Conservation (phyloP, 2,888 invertebrate species). For the Steinernema hermaphroditum region DNA sequence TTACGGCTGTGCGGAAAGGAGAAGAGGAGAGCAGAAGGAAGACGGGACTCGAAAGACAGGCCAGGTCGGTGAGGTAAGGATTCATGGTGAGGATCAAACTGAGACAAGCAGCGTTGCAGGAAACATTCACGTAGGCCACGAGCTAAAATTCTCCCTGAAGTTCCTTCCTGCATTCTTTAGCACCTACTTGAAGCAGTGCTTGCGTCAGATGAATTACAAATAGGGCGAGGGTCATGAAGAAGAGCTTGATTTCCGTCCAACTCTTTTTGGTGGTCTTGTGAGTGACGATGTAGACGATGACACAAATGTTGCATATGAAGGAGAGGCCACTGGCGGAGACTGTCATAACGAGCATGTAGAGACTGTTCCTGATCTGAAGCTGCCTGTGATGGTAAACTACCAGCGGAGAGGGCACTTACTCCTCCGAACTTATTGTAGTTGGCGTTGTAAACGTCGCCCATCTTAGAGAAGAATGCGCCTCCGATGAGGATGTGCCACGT, state of each 20-base stretch:
- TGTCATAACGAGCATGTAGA: not conserved
- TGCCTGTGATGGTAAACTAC: not conserved
- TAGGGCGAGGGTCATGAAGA: not conserved
- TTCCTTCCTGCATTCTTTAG: too few species aligned
- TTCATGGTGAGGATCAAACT: too few species aligned
- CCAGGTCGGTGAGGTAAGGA: too few species aligned
- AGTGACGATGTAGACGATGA: not conserved
- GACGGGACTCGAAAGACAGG: too few species aligned
- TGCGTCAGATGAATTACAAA: not conserved
- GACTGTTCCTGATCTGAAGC: not conserved
- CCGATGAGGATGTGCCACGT: not conserved
- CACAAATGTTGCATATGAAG: not conserved
- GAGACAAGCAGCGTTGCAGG: too few species aligned
- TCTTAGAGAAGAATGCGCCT: not conserved
- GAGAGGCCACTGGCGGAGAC: not conserved
- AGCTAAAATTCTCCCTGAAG: too few species aligned
- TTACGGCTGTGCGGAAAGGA: too few species aligned
- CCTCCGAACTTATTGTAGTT: not conserved
- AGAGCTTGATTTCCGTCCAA: not conserved
- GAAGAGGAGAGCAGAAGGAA: too few species aligned
- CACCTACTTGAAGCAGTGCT: not conserved
- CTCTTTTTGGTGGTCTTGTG: not conserved
- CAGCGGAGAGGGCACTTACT: not conserved
- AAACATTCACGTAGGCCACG: too few species aligned
- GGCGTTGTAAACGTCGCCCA: not conserved